These are phyloP conservation scores for Sarcophaga subvicina DNA, from an alignment of 2,888 invertebrate species.

Conservation along the genomic window DNA sequence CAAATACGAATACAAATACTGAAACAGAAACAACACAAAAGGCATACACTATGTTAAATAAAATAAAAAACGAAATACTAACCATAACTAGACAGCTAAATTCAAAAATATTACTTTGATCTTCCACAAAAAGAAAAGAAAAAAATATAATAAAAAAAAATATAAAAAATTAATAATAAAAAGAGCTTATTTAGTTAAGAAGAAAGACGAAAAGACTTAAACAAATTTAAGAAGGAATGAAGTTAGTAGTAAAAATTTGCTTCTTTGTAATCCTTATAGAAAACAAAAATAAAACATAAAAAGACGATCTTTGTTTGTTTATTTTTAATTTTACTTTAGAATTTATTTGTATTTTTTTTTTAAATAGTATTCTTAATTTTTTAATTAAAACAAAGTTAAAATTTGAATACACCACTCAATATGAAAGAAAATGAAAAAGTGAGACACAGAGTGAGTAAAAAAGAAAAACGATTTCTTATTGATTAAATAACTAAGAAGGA, in stretches of 20 bases:
- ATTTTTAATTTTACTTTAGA: constrained; percentile 56
- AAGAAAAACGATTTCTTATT: constrained; percentile 48
- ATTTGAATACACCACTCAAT: constrained; percentile 24
- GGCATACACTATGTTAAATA: too few species aligned
- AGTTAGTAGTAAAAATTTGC: constrained; percentile 4
- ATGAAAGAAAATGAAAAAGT: too few species aligned
- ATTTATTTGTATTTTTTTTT: constrained; percentile 28
- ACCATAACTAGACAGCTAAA: too few species aligned
- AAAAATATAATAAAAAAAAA: too few species aligned
- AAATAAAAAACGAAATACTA: too few species aligned
- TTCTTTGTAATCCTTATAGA: constrained; percentile 27
- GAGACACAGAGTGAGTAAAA: not conserved
- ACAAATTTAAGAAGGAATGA: constrained; percentile 5
- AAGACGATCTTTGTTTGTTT: constrained; percentile 69
- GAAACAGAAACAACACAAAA: too few species aligned
- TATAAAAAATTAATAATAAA: not conserved
- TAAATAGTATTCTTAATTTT: constrained; percentile 56
- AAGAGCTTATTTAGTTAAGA: constrained; percentile 23
- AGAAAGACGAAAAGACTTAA: constrained; percentile 63
- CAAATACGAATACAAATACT: not conserved
- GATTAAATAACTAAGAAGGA: too few species aligned
- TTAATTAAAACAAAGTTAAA: constrained; percentile 54
- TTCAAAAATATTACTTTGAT: constrained; percentile 22
- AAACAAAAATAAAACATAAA: constrained; percentile 55
- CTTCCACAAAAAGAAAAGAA: constrained; percentile 53